Conservation (phyloP, 1,140 invertebrate genomes). For the Probaryconus sp. region DNA sequence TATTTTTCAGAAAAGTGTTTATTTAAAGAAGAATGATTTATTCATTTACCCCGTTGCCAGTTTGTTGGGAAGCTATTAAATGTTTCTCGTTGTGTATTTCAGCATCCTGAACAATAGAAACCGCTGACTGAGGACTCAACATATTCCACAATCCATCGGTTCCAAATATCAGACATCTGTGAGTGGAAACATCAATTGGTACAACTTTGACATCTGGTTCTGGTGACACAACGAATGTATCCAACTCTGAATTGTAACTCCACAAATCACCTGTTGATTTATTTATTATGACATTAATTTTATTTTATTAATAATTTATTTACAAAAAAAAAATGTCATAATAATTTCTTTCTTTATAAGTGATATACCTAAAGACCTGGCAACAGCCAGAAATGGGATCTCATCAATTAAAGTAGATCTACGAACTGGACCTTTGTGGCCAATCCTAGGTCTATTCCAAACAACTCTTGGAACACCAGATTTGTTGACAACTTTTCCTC, state of each 20-base stretch:
- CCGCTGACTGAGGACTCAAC: constrained; percentile 89
- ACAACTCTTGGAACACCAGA: constrained; percentile 96
- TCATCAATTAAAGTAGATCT: constrained; percentile 93
- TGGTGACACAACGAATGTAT: constrained; percentile 97
- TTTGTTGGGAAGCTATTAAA: constrained; percentile 77
- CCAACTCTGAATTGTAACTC: constrained; percentile 94
- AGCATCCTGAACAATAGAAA: constrained; percentile 88
- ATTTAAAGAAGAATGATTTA: constrained; percentile 8
- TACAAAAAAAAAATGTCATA: no score
- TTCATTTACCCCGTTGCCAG: constrained; percentile 71
- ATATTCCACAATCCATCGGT: constrained; percentile 99
- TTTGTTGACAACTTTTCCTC: constrained; percentile 93
- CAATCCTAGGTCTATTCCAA: constrained; percentile 94
- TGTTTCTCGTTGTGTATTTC: constrained; percentile 88
- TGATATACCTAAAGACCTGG: constrained; percentile 88
- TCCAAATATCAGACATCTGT: constrained; percentile 94
- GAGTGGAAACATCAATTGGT: constrained; percentile 87
- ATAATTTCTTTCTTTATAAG: no score
- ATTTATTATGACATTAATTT: no score
- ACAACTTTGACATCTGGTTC: constrained; percentile 96
- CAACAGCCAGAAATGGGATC: constrained; percentile 97
- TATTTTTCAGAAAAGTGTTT: no score
- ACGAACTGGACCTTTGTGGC: constrained; percentile 88
- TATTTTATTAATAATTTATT: no score
- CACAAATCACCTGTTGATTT: constrained; percentile 92